phyloP scores from a whole-genome alignment of 1,140 invertebrate species.

The Pteromalus puparum region DNA sequence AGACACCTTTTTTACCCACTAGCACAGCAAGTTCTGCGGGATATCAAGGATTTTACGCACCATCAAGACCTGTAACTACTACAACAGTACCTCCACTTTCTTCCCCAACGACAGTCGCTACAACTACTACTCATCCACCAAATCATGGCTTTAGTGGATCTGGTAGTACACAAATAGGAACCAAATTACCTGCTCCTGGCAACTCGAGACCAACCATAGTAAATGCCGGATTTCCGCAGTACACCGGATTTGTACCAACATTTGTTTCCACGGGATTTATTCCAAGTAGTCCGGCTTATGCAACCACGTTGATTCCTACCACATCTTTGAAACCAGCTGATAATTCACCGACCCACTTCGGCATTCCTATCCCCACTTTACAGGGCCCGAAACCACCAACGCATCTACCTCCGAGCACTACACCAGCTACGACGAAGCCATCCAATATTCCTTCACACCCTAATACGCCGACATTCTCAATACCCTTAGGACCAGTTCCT shows the following conservation, averaged over 20 bases:
- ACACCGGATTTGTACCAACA: constrained; percentile 62
- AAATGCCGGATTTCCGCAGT: constrained; percentile 56
- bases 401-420: constrained; percentile 4
- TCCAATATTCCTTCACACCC: not conserved
- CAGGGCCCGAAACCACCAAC: constrained; percentile 42
- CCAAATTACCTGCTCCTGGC: constrained; percentile 40
- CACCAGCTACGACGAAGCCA: not conserved
- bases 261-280: constrained; percentile 55
- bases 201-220: constrained; percentile 16
- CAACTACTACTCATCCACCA: constrained; percentile 36
- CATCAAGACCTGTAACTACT: constrained; percentile 44
- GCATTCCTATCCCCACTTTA: constrained; percentile 64
- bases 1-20: not conserved
- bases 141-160: constrained; percentile 45
- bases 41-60: constrained; percentile 17
- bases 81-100: constrained; percentile 48
- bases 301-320: constrained; percentile 48
- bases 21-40: not conserved
- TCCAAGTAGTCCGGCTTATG: constrained; percentile 55
- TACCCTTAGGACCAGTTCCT: constrained; percentile 58
- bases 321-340: constrained; percentile 56
- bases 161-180: constrained; percentile 48
- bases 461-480: constrained; percentile 54
- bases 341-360: constrained; percentile 65
- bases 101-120: not conserved